A percentile compares a stretch with the other conserved stretches of the same genome.
These are phyloP conservation scores for Molossus alvarezi DNA, from an alignment of 2,797 vertebrate species.

Conservation along the genomic window DNA sequence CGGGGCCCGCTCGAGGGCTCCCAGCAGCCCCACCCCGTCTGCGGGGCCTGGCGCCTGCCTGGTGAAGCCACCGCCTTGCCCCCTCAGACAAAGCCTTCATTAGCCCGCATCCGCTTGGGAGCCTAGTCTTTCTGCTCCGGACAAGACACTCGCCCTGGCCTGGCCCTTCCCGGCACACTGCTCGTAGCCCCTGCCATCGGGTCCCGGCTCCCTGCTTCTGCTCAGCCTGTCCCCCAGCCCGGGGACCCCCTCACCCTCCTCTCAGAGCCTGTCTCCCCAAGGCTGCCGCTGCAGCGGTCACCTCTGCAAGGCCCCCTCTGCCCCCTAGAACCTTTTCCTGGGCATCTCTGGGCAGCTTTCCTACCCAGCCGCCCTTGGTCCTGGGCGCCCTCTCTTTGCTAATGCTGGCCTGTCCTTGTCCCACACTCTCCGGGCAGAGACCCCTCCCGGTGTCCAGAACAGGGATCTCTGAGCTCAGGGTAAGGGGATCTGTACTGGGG, in stretches of 20 bases:
- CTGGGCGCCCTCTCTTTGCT: not conserved
- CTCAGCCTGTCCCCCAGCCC: not conserved
- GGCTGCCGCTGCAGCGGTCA: not conserved
- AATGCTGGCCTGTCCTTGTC: no score
- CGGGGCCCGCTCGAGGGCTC: not conserved
- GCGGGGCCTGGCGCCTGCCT: not conserved
- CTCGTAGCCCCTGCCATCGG: no score
- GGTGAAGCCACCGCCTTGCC: not conserved
- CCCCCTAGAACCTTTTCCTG: not conserved
- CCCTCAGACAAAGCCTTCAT: not conserved
- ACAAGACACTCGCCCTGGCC: not conserved
- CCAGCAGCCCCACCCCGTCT: accelerated
- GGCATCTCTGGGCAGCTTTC: not conserved
- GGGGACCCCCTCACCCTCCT: not conserved
- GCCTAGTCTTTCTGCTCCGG: not conserved
- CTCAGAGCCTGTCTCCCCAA: not conserved
- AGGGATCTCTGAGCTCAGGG: not conserved
- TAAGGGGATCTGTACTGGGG: not conserved
- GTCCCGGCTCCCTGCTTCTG: not conserved
- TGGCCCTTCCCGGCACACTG: not conserved
- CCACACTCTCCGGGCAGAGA: not conserved
- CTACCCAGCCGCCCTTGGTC: not conserved
- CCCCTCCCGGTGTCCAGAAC: not conserved
- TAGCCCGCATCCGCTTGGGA: not conserved
- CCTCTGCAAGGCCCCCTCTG: not conserved